Percentiles rank a stretch among this genome's conserved stretches.
phyloP scores from a whole-genome alignment of 2,797 vertebrate genomes.

The Diglossa cyanea region DNA sequence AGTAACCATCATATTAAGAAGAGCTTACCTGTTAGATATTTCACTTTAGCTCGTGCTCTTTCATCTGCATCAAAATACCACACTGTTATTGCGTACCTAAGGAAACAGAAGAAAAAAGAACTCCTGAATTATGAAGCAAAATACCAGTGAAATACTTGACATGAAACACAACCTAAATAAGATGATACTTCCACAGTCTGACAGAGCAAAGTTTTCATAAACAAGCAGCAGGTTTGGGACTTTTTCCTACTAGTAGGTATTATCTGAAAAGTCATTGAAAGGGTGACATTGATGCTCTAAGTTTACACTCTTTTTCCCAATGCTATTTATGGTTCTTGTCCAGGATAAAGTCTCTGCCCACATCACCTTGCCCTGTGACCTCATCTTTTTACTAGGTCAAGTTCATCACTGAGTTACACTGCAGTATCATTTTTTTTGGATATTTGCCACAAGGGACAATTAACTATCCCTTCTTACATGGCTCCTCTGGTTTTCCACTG shows the following conservation, averaged over 20 bases:
- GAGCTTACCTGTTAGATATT: conserved; percentile 91
- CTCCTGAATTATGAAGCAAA: background rate
- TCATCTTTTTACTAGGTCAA: background rate
- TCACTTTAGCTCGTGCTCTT: conserved; percentile 96
- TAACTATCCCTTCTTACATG: background rate
- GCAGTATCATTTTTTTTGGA: background rate
- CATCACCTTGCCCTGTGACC: background rate
- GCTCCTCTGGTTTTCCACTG: background rate
- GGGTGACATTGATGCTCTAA: background rate
- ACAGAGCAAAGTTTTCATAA: background rate
- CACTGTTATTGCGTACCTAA: conserved; percentile 98
- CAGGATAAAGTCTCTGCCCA: background rate
- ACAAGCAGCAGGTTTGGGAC: accelerated
- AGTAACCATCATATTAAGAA: background rate
- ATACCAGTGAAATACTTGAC: background rate
- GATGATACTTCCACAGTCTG: background rate
- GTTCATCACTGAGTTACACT: background rate
- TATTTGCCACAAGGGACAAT: background rate
- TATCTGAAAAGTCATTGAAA: background rate
- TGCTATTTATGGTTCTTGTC: background rate
- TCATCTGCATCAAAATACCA: conserved; percentile 99
- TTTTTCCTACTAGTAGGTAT: background rate
- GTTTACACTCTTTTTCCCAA: background rate
- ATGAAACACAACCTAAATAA: background rate
- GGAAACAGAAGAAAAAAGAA: conserved; percentile 37